Percentiles rank a stretch among this genome's conserved stretches.
These are phyloP conservation scores for Eutrigla gurnardus DNA, from an alignment of 2,797 vertebrate genomes.

Conservation along the genomic window DNA sequence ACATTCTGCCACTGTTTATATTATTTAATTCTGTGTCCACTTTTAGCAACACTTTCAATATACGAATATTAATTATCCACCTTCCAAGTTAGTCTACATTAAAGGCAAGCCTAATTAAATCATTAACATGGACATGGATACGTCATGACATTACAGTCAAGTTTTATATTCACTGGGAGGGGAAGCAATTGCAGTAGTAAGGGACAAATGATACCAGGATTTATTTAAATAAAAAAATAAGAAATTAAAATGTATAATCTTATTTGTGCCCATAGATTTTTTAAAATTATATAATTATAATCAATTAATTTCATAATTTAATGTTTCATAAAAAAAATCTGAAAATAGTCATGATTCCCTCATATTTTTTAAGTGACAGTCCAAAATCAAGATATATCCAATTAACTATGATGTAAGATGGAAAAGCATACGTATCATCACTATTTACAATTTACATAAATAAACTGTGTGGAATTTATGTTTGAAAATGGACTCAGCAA, in stretches of 20 bases:
- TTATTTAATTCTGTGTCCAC: conserved; percentile 38
- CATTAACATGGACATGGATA: background rate
- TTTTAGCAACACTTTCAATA: conserved; percentile 15
- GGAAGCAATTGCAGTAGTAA: background rate
- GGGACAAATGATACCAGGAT: background rate
- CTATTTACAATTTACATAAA: background rate
- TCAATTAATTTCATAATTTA: background rate
- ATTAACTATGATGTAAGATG: background rate
- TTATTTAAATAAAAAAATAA: background rate
- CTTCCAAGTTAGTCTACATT: background rate
- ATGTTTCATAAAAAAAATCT: background rate
- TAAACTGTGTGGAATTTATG: background rate
- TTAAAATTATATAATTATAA: background rate
- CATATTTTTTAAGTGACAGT: background rate
- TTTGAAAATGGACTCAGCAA: background rate
- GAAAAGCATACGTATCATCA: background rate
- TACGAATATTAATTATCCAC: background rate
- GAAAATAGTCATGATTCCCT: background rate
- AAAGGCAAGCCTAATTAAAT: background rate
- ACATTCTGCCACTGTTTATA: conserved; percentile 22
- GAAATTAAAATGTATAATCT: background rate
- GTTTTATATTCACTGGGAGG: background rate
- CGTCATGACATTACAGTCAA: background rate
- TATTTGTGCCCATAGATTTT: background rate
- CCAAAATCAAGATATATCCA: background rate